A percentile compares a stretch with the other conserved stretches of the same genome.
phyloP scores from a whole-genome alignment of 2,888 invertebrate genomes.

The Pterostichus madidus region DNA sequence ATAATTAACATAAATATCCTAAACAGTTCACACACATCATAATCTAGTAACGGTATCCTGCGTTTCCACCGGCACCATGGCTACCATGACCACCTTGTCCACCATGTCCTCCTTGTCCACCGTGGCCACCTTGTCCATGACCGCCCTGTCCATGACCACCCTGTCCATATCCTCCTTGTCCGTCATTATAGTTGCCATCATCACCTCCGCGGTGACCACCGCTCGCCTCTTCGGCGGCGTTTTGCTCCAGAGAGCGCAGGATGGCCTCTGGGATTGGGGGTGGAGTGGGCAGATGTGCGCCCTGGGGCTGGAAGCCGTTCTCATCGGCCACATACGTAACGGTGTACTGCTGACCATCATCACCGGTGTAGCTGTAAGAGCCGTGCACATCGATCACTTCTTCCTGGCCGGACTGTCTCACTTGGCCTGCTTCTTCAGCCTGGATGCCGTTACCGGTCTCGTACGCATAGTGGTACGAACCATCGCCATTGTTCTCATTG shows the following conservation, averaged over 20 bases:
- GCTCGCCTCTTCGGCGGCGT: conserved; percentile 73
- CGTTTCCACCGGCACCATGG: conserved; percentile 35
- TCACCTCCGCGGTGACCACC: conserved; percentile 43
- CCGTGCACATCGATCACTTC: conserved; percentile 79
- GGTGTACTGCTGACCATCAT: conserved; percentile 80
- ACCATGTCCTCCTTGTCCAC: conserved; percentile 65
- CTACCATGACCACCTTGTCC: conserved; percentile 16
- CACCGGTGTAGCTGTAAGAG: conserved; percentile 80
- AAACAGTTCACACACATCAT: conserved; percentile 19
- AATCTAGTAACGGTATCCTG: conserved; percentile 68
- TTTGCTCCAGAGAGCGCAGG: conserved; percentile 77
- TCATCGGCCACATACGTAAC: conserved; percentile 80
- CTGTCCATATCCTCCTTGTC: conserved; percentile 20
- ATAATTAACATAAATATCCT: conserved; percentile 20
- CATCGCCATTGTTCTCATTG: conserved; percentile 77
- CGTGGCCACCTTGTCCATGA: not conserved
- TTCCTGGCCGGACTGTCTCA: conserved; percentile 76
- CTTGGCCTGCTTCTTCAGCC: conserved; percentile 79
- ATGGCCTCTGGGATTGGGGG: conserved; percentile 81
- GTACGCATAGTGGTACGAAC: conserved; percentile 78
- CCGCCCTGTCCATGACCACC: conserved; percentile 68
- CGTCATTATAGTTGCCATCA: conserved; percentile 21
- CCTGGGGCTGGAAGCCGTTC: conserved; percentile 80
- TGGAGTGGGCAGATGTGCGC: conserved; percentile 79
- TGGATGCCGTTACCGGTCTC: conserved; percentile 80